Evolutionary conservation across 1,140 invertebrate genomes (phyloP).

Genomic region (Aphidius ervi): DNA sequence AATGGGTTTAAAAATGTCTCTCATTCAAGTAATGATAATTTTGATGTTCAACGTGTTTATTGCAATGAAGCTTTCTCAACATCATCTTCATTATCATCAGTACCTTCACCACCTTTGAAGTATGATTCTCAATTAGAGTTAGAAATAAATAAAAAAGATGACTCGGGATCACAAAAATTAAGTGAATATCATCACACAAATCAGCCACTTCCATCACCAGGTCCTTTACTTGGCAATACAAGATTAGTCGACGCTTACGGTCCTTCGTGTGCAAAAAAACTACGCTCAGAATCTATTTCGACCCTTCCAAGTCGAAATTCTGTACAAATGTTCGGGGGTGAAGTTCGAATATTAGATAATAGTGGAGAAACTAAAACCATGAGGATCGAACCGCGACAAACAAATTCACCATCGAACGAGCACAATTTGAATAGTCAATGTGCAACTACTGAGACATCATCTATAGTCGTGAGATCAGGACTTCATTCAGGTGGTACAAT

Average conservation of each 20-base stretch:
- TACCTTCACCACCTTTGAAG: slow-evolving; percentile 30
- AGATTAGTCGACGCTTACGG: slow-evolving; percentile 66
- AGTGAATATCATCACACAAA: slow-evolving; percentile 44
- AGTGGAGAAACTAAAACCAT: slow-evolving; percentile 66
- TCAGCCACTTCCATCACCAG: slow-evolving; percentile 68
- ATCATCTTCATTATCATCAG: not conserved
- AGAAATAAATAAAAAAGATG: slow-evolving; percentile 49
- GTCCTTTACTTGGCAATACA: slow-evolving; percentile 74
- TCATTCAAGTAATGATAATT: slow-evolving; percentile 65
- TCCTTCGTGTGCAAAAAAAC: slow-evolving; percentile 51
- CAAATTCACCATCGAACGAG: slow-evolving; percentile 37
- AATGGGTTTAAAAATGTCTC: slow-evolving; percentile 63
- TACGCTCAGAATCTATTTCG: slow-evolving; percentile 52
- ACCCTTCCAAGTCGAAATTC: slow-evolving; percentile 53
- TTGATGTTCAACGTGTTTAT: slow-evolving; percentile 66
- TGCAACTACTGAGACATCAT: slow-evolving; percentile 52
- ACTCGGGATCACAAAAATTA: slow-evolving; percentile 40
- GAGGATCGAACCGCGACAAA: slow-evolving; percentile 63
- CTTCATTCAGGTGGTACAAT: slow-evolving; percentile 72
- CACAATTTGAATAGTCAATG: slow-evolving; percentile 30
- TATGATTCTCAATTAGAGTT: slow-evolving; percentile 49
- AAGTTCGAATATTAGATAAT: slow-evolving; percentile 68
- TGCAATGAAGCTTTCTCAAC: slow-evolving; percentile 53
- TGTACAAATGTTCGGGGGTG: slow-evolving; percentile 72
- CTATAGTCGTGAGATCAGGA: slow-evolving; percentile 66